Evolutionary conservation across 2,888 invertebrate species (phyloP).

Genomic region (Machimus atricapillus): DNA sequence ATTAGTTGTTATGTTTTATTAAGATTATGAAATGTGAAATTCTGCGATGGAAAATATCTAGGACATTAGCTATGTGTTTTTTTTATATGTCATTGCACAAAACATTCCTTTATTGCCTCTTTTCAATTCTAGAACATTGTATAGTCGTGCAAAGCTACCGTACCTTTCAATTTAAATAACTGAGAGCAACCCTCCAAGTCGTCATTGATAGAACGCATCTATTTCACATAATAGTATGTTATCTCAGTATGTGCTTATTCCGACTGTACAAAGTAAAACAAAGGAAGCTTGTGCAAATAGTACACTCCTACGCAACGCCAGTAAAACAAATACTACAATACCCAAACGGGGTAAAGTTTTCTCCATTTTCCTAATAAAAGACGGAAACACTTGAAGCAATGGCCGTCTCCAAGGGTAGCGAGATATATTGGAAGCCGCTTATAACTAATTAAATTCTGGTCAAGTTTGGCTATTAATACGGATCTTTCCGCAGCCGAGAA

Average conservation of each 20-base stretch:
- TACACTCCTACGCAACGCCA: not conserved
- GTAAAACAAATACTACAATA: not conserved
- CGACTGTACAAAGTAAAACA: not conserved
- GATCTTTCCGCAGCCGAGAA: constrained; percentile 1
- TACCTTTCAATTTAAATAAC: not conserved
- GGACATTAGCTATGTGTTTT: no score
- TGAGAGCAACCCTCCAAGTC: not conserved
- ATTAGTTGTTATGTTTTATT: no score
- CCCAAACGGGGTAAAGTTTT: not conserved
- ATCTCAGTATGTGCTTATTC: not conserved
- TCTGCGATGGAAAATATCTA: not conserved
- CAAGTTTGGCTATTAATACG: constrained; percentile 28
- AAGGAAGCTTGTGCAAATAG: not conserved
- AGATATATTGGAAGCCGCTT: constrained; percentile 14
- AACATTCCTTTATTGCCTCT: not conserved
- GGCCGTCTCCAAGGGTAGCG: not conserved
- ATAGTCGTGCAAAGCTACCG: not conserved
- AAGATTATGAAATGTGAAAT: no score
- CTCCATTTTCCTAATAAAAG: not conserved
- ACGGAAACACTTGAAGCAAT: not conserved
- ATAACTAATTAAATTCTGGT: constrained; percentile 33
- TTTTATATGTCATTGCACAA: no score
- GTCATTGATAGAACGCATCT: not conserved
- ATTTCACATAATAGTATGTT: not conserved
- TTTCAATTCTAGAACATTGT: not conserved